A percentile compares a stretch with the other conserved stretches of the same genome.
phyloP scores from a whole-genome alignment of 2,113 vertebrate genomes.

The Melanocharis versteri region DNA sequence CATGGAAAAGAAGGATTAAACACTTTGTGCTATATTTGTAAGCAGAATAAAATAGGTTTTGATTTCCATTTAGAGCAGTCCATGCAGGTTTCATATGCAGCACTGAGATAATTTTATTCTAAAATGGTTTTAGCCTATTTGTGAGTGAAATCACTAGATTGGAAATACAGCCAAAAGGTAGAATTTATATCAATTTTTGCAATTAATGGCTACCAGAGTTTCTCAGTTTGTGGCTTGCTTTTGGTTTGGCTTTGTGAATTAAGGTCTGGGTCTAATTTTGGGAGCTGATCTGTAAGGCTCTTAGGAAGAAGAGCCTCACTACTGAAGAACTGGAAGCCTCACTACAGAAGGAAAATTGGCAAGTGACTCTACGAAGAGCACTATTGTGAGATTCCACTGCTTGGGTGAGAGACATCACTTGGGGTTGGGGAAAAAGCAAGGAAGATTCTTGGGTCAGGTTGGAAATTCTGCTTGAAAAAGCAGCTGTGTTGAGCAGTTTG shows the following conservation, averaged over 20 bases:
- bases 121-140: neutral
- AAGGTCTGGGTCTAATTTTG: neutral
- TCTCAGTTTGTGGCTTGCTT: neutral
- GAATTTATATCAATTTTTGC: neutral
- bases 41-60: slow-evolving; percentile 30
- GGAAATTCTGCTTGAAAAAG: neutral
- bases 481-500: neutral
- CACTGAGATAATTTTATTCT: neutral
- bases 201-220: neutral
- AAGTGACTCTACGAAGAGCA: neutral
- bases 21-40: slow-evolving; percentile 45
- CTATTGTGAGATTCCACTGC: neutral
- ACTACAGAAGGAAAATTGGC: neutral
- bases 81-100: neutral
- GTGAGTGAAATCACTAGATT: neutral
- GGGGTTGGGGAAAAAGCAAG: neutral
- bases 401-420: neutral
- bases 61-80: slow-evolving; percentile 33
- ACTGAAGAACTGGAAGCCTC: neutral
- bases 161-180: neutral
- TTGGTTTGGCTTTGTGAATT: neutral
- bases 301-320: neutral
- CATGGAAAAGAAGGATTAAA: slow-evolving; percentile 52
- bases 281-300: neutral
- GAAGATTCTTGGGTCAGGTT: neutral